Conservation (phyloP, 2,797 vertebrate genomes). For the Takifugu rubripes region DNA sequence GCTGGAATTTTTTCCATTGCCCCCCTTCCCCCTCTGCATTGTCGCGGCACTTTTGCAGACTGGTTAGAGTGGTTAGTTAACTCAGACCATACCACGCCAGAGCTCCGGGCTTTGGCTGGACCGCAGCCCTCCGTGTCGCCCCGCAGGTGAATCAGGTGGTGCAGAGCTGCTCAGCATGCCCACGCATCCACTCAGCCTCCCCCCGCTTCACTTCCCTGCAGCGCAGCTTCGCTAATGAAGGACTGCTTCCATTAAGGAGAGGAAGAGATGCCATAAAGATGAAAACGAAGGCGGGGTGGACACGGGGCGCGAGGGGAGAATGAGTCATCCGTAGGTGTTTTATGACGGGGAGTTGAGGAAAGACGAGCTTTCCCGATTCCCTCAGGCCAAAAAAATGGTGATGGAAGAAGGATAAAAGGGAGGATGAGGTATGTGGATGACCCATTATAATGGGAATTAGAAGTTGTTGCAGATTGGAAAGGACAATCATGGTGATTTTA, state of each 20-base stretch:
- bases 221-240: constrained; percentile 49
- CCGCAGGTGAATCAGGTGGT: constrained; percentile 62
- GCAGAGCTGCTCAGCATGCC: constrained; percentile 12
- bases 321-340: constrained; percentile 49
- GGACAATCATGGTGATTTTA: too few relatives aligned
- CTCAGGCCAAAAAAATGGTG: background rate
- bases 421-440: constrained; percentile 1
- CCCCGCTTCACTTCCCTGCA: constrained; percentile 23
- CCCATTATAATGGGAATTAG: constrained; percentile 15
- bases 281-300: constrained; percentile 15
- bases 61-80: constrained; percentile 44
- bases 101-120: constrained; percentile 33
- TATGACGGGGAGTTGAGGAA: constrained; percentile 14
- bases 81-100: constrained; percentile 54
- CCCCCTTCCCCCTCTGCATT: constrained; percentile 8
- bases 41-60: constrained; percentile 31
- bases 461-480: constrained; percentile 7
- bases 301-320: constrained; percentile 23
- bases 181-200: constrained; percentile 12
- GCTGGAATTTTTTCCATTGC: constrained; percentile 47
- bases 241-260: constrained; percentile 33
- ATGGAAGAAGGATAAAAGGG: background rate
- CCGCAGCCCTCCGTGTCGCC: constrained; percentile 47
- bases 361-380: constrained; percentile 15
- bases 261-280: constrained; percentile 36